Evolutionary conservation across 2,113 vertebrate genomes (phyloP).

Genomic region (Sapayoa aenigma): DNA sequence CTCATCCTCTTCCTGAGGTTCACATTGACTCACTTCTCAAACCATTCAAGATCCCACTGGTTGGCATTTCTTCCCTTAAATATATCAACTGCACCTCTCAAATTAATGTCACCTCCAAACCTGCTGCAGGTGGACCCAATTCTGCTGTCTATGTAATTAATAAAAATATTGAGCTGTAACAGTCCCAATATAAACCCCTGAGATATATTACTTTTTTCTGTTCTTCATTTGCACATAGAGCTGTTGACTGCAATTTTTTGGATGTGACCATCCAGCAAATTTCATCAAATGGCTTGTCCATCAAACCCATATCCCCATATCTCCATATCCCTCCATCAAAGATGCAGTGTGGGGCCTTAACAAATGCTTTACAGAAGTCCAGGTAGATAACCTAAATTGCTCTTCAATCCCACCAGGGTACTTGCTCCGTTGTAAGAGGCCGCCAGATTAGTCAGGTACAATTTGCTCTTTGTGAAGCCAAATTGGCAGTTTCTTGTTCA

Average conservation of each 20-base stretch:
- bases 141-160: background rate
- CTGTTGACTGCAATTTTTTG: accelerated
- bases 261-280: background rate
- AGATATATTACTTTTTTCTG: background rate
- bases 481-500: background rate
- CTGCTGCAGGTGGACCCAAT: background rate
- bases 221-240: background rate
- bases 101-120: background rate
- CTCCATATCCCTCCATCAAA: no score
- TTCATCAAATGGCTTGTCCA: background rate
- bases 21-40: background rate
- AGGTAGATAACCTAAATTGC: background rate
- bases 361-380: background rate
- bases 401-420: background rate
- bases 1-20: background rate
- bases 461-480: background rate
- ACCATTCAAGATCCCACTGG: background rate
- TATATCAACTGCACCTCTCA: accelerated
- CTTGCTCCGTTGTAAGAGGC: background rate
- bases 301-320: background rate
- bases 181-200: background rate
- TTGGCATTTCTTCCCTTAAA: background rate
- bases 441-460: background rate
- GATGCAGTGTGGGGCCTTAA: background rate
- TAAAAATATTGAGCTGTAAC: background rate